Percentiles rank a stretch among this genome's conserved stretches.
phyloP scores from a whole-genome alignment of 2,797 vertebrate species.

The Fistularia tabacaria region DNA sequence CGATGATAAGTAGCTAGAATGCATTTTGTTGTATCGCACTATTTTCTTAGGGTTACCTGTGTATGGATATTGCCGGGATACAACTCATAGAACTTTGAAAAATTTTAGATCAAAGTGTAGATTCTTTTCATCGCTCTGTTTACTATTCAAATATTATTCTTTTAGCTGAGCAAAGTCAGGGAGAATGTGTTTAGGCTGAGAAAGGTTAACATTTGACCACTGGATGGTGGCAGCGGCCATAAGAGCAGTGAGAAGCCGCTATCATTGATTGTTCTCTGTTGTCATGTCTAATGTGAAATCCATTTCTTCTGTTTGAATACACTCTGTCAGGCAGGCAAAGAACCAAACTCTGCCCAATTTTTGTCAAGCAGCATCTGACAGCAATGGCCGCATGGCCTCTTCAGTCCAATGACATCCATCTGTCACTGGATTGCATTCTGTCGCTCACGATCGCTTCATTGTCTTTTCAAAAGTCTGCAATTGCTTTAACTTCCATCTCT shows the following conservation, averaged over 20 bases:
- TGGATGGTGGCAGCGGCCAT: conserved; percentile 26
- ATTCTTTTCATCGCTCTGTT: no score
- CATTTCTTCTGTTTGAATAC: conserved; percentile 66
- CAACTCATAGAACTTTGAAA: no score
- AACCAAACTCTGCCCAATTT: conserved; percentile 44
- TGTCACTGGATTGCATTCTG: conserved; percentile 37
- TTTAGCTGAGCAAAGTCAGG: no score
- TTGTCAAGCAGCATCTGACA: conserved; percentile 60
- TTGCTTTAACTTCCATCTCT: conserved; percentile 19
- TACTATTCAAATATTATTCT: no score
- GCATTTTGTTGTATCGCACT: no score
- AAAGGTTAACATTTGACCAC: conserved; percentile 54
- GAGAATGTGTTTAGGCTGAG: conserved; percentile 2
- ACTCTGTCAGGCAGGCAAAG: conserved; percentile 56
- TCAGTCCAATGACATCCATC: conserved; percentile 51
- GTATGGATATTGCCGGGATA: no score
- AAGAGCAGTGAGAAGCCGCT: conserved; percentile 53
- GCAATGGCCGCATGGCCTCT: conserved; percentile 50
- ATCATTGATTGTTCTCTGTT: conserved; percentile 61
- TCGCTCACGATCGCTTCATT: conserved; percentile 34
- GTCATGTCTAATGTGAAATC: conserved; percentile 64
- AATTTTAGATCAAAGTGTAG: no score
- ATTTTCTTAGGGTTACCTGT: no score
- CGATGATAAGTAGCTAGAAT: no score
- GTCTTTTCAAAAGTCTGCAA: conserved; percentile 17